Evolutionary conservation across 53 echinoderm and acorn worm species (phyloP).

Genomic region (Temnopleurus reevesii): DNA sequence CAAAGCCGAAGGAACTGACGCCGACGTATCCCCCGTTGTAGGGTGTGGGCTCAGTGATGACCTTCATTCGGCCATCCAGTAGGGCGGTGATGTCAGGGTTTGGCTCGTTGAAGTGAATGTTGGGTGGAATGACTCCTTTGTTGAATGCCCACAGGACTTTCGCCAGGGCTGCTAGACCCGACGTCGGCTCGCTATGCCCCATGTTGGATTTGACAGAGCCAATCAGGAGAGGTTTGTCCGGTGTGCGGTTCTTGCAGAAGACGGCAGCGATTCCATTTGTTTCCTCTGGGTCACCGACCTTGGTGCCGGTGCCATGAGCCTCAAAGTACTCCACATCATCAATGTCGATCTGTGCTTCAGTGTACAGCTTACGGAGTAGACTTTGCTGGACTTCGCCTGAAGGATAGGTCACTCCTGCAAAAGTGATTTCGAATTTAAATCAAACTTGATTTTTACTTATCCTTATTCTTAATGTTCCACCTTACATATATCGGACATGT

Average conservation of each 20-base stretch:
- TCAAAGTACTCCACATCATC: constrained; percentile 80
- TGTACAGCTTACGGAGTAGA: constrained; percentile 64
- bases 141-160: constrained; percentile 67
- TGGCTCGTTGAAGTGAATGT: constrained; percentile 76
- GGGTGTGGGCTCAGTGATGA: constrained; percentile 67
- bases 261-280: constrained; percentile 70
- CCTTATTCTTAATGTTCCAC: no score
- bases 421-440: no score
- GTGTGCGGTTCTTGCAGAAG: constrained; percentile 71
- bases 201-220: constrained; percentile 93
- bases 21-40: constrained; percentile 74
- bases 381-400: constrained; percentile 68
- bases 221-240: constrained; percentile 71
- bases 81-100: constrained; percentile 80
- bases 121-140: constrained; percentile 75
- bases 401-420: constrained; percentile 78
- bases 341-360: constrained; percentile 69
- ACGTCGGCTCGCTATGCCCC: constrained; percentile 84
- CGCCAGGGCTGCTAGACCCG: constrained; percentile 80
- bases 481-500: no score
- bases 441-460: no score
- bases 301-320: constrained; percentile 89
- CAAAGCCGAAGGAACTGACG: constrained; percentile 81
- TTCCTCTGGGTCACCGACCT: constrained; percentile 83
- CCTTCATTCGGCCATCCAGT: constrained; percentile 77